Evolutionary conservation across 2,113 vertebrate species (phyloP).

Genomic region (Lichenostomus cassidix): DNA sequence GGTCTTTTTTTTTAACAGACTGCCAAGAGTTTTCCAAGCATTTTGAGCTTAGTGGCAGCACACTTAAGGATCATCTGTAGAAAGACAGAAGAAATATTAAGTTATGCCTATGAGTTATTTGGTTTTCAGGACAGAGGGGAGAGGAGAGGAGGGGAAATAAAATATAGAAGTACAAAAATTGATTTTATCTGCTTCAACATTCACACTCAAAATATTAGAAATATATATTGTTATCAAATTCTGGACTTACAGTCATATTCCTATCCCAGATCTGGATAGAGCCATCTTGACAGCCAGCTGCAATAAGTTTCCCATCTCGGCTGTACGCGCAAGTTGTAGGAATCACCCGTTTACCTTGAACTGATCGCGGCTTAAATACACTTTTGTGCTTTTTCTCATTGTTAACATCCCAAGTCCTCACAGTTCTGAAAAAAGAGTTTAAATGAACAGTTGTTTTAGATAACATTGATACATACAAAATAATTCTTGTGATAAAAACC

Average conservation of each 20-base stretch:
- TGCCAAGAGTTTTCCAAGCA: background rate
- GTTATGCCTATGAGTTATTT: background rate
- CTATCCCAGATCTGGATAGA: constrained; percentile 98
- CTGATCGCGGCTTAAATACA: constrained; percentile 90
- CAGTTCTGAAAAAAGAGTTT: constrained; percentile 79
- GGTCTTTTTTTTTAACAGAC: background rate
- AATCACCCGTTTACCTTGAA: constrained; percentile 90
- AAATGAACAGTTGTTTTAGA: background rate
- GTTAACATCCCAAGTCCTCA: constrained; percentile 92
- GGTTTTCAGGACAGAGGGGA: background rate
- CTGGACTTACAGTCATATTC: constrained; percentile 88
- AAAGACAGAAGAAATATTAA: background rate
- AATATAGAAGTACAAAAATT: background rate
- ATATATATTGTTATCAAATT: background rate
- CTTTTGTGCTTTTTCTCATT: constrained; percentile 92
- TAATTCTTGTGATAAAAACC: background rate
- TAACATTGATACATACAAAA: background rate
- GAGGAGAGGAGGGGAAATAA: fast-evolving
- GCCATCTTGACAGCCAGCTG: constrained; percentile 94
- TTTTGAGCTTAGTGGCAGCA: background rate
- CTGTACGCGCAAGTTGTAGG: constrained; percentile 93
- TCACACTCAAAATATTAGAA: background rate
- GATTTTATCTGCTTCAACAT: background rate
- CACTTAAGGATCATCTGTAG: background rate
- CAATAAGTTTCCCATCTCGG: constrained; percentile 91